Conservation (phyloP, 2,797 vertebrate genomes). For the Garrulus glandarius region DNA sequence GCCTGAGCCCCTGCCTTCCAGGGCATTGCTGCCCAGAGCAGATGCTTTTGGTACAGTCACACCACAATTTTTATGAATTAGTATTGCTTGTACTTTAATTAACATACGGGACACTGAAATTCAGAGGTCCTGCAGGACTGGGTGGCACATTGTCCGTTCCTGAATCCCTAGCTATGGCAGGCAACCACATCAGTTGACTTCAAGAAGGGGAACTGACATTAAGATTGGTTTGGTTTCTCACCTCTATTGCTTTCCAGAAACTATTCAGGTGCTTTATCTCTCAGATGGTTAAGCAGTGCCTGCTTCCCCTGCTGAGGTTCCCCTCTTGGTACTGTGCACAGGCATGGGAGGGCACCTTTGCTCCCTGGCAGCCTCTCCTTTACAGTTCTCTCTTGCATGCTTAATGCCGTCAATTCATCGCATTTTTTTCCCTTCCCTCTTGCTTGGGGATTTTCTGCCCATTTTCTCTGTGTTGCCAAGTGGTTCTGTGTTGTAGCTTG, state of each 20-base stretch:
- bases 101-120: neutral
- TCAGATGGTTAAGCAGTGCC: neutral
- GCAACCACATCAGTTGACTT: neutral
- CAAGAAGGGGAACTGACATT: neutral
- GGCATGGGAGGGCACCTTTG: neutral
- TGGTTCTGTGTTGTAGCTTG: constrained; percentile 63
- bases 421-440: neutral
- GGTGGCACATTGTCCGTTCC: rapidly evolving
- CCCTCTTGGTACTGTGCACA: neutral
- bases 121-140: neutral
- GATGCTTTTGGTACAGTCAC: neutral
- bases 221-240: rapidly evolving
- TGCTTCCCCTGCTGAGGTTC: neutral
- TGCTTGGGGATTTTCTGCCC: constrained; percentile 44
- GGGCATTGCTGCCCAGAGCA: neutral
- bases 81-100: neutral
- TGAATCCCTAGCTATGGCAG: neutral
- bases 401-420: neutral
- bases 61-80: neutral
- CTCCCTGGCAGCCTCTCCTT: neutral
- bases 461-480: constrained; percentile 55
- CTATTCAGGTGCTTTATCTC: neutral
- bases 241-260: neutral
- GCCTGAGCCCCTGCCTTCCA: neutral
- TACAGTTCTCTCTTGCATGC: neutral